Evolutionary conservation across 2,797 vertebrate species (phyloP).

Genomic region (Chelon auratus): DNA sequence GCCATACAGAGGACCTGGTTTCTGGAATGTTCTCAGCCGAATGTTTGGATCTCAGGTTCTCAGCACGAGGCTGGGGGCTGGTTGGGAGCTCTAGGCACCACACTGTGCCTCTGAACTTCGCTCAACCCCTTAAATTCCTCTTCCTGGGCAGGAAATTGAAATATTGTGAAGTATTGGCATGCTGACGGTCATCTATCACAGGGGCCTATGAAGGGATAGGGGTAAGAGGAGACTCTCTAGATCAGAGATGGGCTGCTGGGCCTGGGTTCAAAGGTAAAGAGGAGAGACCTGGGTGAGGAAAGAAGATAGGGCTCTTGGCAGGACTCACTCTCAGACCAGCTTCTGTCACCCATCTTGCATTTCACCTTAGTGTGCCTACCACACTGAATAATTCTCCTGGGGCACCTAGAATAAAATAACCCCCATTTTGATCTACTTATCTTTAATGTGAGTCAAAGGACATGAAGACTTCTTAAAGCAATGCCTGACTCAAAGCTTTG

Average conservation of each 20-base stretch:
- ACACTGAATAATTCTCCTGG: slow-evolving; percentile 1
- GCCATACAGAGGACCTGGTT: slow-evolving; percentile 66
- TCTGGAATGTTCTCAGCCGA: slow-evolving; percentile 88
- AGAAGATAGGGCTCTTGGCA: slow-evolving; percentile 63
- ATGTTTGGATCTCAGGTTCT: slow-evolving; percentile 89
- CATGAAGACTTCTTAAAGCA: slow-evolving; percentile 6
- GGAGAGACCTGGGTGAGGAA: slow-evolving; percentile 60
- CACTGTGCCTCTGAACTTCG: slow-evolving; percentile 94
- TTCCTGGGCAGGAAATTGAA: slow-evolving; percentile 94
- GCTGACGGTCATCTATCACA: slow-evolving; percentile 91
- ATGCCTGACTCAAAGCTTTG: neutral
- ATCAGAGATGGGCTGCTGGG: slow-evolving; percentile 79
- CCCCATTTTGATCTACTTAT: slow-evolving; percentile 16
- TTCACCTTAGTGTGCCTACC: slow-evolving; percentile 12
- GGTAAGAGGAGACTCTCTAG: slow-evolving; percentile 69
- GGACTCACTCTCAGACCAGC: slow-evolving; percentile 56
- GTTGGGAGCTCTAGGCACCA: slow-evolving; percentile 86
- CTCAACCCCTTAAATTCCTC: slow-evolving; percentile 92
- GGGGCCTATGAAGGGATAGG: slow-evolving; percentile 76
- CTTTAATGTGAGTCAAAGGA: slow-evolving; percentile 26
- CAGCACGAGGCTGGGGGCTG: slow-evolving; percentile 77
- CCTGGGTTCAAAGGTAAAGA: slow-evolving; percentile 80
- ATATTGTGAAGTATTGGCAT: slow-evolving; percentile 92
- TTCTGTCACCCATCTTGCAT: slow-evolving; percentile 51
- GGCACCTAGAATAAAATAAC: slow-evolving; percentile 11